Evolutionary conservation across 2,113 vertebrate genomes (phyloP).

Genomic region (Myanophis thanlyinensis): DNA sequence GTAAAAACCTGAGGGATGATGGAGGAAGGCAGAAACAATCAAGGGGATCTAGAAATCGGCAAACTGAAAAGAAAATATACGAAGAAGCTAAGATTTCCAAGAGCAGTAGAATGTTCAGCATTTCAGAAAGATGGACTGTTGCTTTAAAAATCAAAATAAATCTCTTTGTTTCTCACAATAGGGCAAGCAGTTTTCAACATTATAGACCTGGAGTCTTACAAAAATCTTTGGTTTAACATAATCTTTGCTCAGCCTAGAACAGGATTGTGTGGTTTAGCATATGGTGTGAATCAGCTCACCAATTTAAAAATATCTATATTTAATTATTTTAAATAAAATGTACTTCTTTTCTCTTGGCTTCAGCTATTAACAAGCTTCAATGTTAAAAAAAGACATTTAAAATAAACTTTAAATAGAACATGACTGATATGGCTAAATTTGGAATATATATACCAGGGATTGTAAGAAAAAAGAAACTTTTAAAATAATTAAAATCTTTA

Average conservation of each 20-base stretch:
- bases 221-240: neutral
- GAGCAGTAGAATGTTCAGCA: neutral
- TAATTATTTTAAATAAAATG: neutral
- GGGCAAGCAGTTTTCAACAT: neutral
- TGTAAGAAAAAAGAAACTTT: neutral
- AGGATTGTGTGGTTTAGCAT: neutral
- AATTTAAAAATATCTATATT: neutral
- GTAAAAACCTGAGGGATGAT: conserved; percentile 66
- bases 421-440: neutral
- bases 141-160: neutral
- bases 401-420: neutral
- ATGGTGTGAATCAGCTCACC: neutral
- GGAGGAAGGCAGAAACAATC: neutral
- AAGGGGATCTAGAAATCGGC: neutral
- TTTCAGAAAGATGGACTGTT: neutral
- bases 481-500: neutral
- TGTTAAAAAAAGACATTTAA: neutral
- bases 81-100: neutral
- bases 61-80: neutral
- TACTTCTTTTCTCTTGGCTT: neutral
- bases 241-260: neutral
- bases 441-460: neutral
- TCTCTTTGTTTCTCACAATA: neutral
- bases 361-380: neutral
- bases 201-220: neutral